Evolutionary conservation across 2,797 vertebrate genomes (phyloP).

Genomic region (Petrocephalus schoutedeni): DNA sequence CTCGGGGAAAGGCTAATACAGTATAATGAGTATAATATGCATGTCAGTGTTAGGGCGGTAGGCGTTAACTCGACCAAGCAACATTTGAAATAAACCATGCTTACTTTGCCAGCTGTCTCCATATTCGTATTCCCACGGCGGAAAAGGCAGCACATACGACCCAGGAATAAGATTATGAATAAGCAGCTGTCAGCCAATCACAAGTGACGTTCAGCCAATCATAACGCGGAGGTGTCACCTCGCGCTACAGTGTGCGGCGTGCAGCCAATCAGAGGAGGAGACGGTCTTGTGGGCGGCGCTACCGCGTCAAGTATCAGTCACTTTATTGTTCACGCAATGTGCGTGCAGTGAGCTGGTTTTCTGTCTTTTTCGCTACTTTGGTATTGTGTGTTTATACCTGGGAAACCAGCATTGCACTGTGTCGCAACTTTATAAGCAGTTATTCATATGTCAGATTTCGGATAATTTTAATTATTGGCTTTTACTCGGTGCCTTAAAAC

Average conservation of each 20-base stretch:
- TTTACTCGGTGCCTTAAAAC: background rate
- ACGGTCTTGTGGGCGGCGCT: background rate
- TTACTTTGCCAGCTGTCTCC: constrained; percentile 64
- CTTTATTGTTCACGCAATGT: background rate
- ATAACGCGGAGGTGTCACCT: background rate
- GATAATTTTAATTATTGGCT: background rate
- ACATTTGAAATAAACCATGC: constrained; percentile 20
- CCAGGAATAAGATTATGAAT: constrained; percentile 11
- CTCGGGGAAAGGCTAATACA: background rate
- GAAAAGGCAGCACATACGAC: background rate
- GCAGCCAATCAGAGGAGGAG: background rate
- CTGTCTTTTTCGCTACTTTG: background rate
- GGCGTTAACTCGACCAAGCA: background rate
- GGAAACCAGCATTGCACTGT: background rate
- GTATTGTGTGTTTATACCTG: background rate
- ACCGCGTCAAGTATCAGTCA: background rate
- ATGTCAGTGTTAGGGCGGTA: background rate
- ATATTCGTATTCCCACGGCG: constrained; percentile 41
- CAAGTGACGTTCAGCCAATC: background rate
- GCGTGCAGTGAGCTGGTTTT: background rate
- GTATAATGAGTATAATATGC: background rate
- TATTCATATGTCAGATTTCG: background rate
- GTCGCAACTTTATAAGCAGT: background rate
- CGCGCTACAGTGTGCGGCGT: background rate
- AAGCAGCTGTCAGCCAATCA: background rate